These are phyloP conservation scores for Acridotheres tristis DNA, from an alignment of 2,797 vertebrate species.

Conservation along the genomic window DNA sequence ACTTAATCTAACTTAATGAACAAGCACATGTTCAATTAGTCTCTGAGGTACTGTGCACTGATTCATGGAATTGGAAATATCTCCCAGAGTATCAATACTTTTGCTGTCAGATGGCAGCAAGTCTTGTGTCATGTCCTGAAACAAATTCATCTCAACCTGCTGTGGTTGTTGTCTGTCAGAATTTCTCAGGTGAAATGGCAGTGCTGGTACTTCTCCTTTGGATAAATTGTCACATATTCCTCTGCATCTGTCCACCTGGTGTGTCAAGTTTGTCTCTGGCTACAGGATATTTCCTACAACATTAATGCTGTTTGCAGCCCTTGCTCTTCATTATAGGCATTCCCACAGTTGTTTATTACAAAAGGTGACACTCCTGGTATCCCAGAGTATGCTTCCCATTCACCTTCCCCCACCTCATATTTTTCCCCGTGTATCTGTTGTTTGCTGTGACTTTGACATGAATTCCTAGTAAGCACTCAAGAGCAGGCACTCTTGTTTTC, in stretches of 20 bases:
- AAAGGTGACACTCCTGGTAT: background rate
- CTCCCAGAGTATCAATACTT: conserved; percentile 41
- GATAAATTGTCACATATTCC: background rate
- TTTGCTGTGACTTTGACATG: background rate
- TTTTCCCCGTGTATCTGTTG: background rate
- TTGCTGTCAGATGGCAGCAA: conserved; percentile 6
- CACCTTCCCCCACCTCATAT: background rate
- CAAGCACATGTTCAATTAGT: conserved; percentile 35
- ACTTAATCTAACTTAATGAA: conserved; percentile 54
- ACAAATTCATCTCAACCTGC: background rate
- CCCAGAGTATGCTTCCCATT: background rate
- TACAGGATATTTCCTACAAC: background rate
- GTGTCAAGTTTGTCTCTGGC: background rate
- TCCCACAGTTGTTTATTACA: background rate
- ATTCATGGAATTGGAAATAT: conserved; percentile 43
- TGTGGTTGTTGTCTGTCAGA: background rate
- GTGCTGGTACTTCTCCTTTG: background rate
- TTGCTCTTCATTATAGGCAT: background rate
- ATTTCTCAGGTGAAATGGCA: background rate
- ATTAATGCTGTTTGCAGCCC: background rate
- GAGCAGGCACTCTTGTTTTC: background rate
- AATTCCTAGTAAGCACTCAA: background rate
- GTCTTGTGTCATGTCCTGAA: background rate
- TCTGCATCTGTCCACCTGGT: background rate
- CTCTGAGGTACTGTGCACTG: conserved; percentile 9